phyloP scores from a whole-genome alignment of 2,113 vertebrate genomes.

The Paracanthobrama guichenoti region DNA sequence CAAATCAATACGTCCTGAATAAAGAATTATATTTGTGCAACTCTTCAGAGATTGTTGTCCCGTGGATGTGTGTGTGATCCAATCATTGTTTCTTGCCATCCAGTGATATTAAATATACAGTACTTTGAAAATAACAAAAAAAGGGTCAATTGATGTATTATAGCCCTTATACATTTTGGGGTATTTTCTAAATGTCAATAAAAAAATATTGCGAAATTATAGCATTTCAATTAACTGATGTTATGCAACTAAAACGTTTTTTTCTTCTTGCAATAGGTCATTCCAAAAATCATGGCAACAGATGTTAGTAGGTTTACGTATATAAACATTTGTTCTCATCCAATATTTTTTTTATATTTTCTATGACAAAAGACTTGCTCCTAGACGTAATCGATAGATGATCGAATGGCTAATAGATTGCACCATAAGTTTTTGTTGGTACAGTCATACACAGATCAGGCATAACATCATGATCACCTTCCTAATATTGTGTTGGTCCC shows the following conservation, averaged over 20 bases:
- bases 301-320: too few species aligned
- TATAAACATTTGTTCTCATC: not conserved
- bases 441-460: not conserved
- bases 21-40: constrained; percentile 28
- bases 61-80: not conserved
- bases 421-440: not conserved
- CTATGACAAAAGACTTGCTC: too few species aligned
- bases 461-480: too few species aligned
- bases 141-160: not conserved
- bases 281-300: too few species aligned
- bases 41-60: not conserved
- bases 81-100: not conserved
- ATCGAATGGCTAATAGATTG: not conserved
- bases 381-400: not conserved
- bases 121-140: not conserved
- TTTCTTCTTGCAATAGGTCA: too few species aligned
- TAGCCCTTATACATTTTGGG: not conserved
- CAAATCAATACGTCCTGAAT: constrained; percentile 45
- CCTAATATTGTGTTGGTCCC: too few species aligned
- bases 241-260: too few species aligned
- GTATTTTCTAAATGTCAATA: too few species aligned
- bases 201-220: too few species aligned
- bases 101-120: not conserved
- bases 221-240: too few species aligned
- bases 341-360: not conserved